These are phyloP conservation scores for Hippocampus zosterae DNA, from an alignment of 2,113 vertebrate species.

Conservation along the genomic window DNA sequence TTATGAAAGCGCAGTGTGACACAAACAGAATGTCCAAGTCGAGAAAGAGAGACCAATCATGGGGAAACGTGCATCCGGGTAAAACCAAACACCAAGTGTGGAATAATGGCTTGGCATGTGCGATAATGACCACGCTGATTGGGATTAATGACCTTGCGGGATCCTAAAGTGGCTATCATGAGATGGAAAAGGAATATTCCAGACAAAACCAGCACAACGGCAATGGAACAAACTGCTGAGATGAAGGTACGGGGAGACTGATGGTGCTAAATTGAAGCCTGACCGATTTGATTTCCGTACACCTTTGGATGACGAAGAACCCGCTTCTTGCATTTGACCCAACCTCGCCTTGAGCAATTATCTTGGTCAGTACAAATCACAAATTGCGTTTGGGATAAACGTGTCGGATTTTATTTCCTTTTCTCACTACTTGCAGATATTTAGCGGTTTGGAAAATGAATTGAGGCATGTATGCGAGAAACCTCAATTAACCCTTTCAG, in stretches of 20 bases:
- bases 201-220: conserved; percentile 58
- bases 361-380: conserved; percentile 16
- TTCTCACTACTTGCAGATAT: no score
- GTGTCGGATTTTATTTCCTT: background rate
- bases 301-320: conserved; percentile 40
- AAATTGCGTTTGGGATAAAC: background rate
- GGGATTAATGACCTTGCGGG: conserved; percentile 71
- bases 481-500: no score
- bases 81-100: conserved; percentile 61
- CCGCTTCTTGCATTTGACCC: conserved; percentile 27
- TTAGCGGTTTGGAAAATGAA: no score
- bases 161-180: conserved; percentile 68
- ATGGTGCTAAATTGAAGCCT: conserved; percentile 46
- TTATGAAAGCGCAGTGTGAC: conserved; percentile 40
- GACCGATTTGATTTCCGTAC: conserved; percentile 48
- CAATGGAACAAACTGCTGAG: conserved; percentile 66
- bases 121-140: conserved; percentile 69
- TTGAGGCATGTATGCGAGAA: no score
- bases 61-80: conserved; percentile 39
- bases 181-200: conserved; percentile 69
- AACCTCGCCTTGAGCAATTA: conserved; percentile 12
- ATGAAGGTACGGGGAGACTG: conserved; percentile 36
- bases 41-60: conserved; percentile 17
- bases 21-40: conserved; percentile 56
- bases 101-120: conserved; percentile 67